These are phyloP conservation scores for Trichacis sp. DNA, from an alignment of 2,888 invertebrate genomes.

Conservation along the genomic window DNA sequence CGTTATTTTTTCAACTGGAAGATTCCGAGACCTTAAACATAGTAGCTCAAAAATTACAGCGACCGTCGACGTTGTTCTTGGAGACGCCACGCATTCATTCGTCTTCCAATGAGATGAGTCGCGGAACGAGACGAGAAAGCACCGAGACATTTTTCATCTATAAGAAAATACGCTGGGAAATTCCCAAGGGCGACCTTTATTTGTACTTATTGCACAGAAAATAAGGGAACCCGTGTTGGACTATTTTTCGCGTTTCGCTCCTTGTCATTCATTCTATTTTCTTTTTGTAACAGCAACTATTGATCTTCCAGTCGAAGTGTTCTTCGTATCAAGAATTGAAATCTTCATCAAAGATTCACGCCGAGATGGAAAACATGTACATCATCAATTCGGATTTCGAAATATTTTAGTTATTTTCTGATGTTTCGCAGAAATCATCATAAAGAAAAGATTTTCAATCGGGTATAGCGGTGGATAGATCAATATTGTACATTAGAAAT, in stretches of 20 bases:
- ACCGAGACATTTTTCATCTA: slow-evolving; percentile 58
- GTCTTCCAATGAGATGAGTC: slow-evolving; percentile 56
- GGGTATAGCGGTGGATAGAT: too few relatives aligned
- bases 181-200: slow-evolving; percentile 43
- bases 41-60: slow-evolving; percentile 12
- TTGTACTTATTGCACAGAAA: slow-evolving; percentile 43
- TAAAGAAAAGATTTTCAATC: too few relatives aligned
- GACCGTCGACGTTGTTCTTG: slow-evolving; percentile 21
- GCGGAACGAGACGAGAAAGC: slow-evolving; percentile 28
- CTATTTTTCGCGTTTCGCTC: slow-evolving; percentile 4
- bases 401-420: too few relatives aligned
- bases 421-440: too few relatives aligned
- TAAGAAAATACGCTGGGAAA: slow-evolving; percentile 59
- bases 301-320: too few relatives aligned
- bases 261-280: slow-evolving; percentile 9
- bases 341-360: too few relatives aligned
- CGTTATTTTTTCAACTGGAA: not conserved
- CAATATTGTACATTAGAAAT: too few relatives aligned
- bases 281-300: not conserved
- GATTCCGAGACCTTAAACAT: not conserved
- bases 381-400: too few relatives aligned
- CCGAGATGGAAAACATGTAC: too few relatives aligned
- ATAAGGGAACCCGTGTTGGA: slow-evolving; percentile 24
- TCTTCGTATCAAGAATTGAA: too few relatives aligned
- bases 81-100: slow-evolving; percentile 45